Evolutionary conservation across 2,797 vertebrate genomes (phyloP), one percentile per base, ranked within the genome.

Genomic region (Liasis olivaceus): DNA sequence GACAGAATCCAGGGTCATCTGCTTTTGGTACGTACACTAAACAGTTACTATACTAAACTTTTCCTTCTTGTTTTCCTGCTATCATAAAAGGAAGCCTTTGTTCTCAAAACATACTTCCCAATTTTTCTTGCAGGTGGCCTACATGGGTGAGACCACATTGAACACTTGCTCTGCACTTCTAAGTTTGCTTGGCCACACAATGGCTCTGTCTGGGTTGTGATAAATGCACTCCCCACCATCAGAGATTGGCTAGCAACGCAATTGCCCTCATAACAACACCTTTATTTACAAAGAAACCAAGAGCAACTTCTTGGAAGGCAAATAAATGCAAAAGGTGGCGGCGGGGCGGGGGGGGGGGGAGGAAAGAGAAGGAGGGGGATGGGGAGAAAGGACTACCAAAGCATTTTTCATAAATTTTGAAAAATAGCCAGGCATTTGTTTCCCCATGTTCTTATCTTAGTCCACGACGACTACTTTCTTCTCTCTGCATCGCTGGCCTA

Each of bases 401-500:
- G 91, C 64, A 14, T 96, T 96, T 97, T 96, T 96, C 95, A 87
- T 87, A 95, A 91, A 96, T 94, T 95, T 91, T 94, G 95, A 96
- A 96, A 96, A 97, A 95, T 94, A 96, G 93, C 90, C 62, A 69
- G 91, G 95, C 94, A 94, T 97, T 97, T 96, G 96, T 97, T 97
- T 96, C 96, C 42, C 94, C 97, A 96, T 96, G 97, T 98, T 97
- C 97, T 98, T 97, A 98, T 97, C 97, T 97, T 89, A 95, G 97
- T 95, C 97, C 95, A 88, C 94, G 96, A 97, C 93, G 94, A 94
- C 91, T 94, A 91, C 51, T 3, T 96, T 97, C 97, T 95, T 96
- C 91, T 98, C 97, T 98, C 97, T 98, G 98, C 98, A 98, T 98
- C 98, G 97, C 97, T 98, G 98, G 97, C 97, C 98, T 99, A 99